phyloP scores from a whole-genome alignment of 2,113 vertebrate genomes.

The Bucco capensis region DNA sequence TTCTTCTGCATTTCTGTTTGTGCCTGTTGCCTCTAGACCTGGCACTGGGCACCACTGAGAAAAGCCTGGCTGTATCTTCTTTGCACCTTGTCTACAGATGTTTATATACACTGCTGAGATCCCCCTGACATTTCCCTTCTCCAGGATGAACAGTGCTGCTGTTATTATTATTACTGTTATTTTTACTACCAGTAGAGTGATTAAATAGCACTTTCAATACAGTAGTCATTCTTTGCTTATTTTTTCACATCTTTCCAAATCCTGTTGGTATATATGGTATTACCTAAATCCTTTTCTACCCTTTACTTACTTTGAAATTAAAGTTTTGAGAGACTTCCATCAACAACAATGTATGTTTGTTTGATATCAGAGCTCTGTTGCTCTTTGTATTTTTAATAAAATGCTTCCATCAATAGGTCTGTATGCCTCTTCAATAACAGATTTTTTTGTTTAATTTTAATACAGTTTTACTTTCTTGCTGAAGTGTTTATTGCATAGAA shows the following conservation, averaged over 20 bases:
- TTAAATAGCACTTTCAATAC: background rate
- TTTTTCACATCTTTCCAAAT: background rate
- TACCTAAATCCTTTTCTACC: background rate
- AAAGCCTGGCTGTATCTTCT: background rate
- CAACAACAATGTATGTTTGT: background rate
- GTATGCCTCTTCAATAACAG: background rate
- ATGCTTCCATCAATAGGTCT: background rate
- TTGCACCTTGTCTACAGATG: background rate
- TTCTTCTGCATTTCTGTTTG: background rate
- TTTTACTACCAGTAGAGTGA: background rate
- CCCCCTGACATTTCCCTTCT: background rate
- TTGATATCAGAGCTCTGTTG: background rate
- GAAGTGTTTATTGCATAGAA: background rate
- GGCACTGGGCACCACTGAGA: background rate
- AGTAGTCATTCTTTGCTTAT: background rate
- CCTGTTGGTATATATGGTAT: background rate
- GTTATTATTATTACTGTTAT: background rate
- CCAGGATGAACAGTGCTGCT: background rate
- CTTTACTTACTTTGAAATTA: background rate
- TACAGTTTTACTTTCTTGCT: background rate
- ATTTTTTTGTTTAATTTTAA: background rate
- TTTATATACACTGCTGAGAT: background rate
- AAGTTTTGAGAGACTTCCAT: background rate
- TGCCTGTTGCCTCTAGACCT: background rate
- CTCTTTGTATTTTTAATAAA: background rate